A percentile compares a stretch with the other conserved stretches of the same genome.
Evolutionary conservation across 37 sponge, comb jelly and placozoan genomes (phyloP).

Genomic region (Spongia lamella): DNA sequence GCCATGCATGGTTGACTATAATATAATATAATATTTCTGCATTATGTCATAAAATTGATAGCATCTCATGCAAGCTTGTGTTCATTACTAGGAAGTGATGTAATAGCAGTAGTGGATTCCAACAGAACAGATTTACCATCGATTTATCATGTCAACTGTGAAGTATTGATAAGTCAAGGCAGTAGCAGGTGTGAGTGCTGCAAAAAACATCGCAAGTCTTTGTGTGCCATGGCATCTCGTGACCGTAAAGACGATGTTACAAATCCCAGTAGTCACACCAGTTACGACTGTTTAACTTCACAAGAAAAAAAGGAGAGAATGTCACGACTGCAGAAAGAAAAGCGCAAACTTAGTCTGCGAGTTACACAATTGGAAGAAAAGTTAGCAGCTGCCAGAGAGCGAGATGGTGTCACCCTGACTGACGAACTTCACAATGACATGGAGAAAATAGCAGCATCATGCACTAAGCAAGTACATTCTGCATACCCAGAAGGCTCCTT

Average conservation of each 20-base stretch:
- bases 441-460: not conserved
- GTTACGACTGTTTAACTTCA: slow-evolving; percentile 1
- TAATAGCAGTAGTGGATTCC: slow-evolving; percentile 19
- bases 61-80: too few species aligned
- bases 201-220: slow-evolving; percentile 17
- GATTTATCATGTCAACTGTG: slow-evolving; percentile 25
- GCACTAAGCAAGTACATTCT: not conserved
- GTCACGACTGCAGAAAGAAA: not conserved
- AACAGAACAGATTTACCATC: slow-evolving; percentile 13
- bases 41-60: too few species aligned
- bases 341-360: slow-evolving; percentile 7
- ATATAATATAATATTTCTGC: too few species aligned
- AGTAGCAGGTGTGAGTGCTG: slow-evolving; percentile 14
- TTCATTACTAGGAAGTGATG: slow-evolving; percentile 6
- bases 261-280: slow-evolving; percentile 20
- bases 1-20: too few species aligned
- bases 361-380: slow-evolving; percentile 8
- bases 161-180: slow-evolving; percentile 1
- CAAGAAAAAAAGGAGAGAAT: slow-evolving; percentile 22
- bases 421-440: slow-evolving; percentile 9
- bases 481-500: slow-evolving; percentile 24
- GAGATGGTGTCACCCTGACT: slow-evolving; percentile 1
- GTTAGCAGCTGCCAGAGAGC: not conserved
- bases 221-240: not conserved
- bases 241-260: not conserved